Percentiles rank a stretch among this genome's conserved stretches.
These are phyloP conservation scores for Cyprinodon diabolis DNA, from an alignment of 2,797 vertebrate species.

Conservation along the genomic window DNA sequence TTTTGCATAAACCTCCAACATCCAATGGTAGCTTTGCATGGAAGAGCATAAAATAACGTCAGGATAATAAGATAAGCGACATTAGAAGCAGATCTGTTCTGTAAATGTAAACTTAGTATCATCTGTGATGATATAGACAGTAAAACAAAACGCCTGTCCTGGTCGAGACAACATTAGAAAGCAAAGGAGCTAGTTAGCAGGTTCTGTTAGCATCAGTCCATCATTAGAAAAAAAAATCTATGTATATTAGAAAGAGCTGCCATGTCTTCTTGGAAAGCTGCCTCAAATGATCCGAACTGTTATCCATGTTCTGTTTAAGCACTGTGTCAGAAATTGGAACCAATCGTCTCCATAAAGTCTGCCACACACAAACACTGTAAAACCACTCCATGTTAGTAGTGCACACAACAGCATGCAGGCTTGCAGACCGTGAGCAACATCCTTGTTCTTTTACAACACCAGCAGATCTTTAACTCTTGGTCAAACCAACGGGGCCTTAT, in stretches of 20 bases:
- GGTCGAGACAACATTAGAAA: too few relatives aligned
- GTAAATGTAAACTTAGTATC: too few relatives aligned
- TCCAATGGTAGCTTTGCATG: constrained; percentile 22
- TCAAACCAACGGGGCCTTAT: constrained; percentile 3
- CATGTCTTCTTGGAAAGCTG: neutral
- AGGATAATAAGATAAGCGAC: too few relatives aligned
- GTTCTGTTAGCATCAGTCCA: too few relatives aligned
- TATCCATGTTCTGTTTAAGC: neutral
- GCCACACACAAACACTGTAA: constrained; percentile 22
- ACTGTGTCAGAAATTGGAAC: neutral
- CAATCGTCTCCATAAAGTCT: constrained; percentile 8
- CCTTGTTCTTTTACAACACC: constrained; percentile 13
- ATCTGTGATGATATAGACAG: too few relatives aligned
- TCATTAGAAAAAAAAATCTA: too few relatives aligned
- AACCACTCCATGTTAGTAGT: constrained; percentile 57
- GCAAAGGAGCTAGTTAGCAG: too few relatives aligned
- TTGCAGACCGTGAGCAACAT: constrained; percentile 29
- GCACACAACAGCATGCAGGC: constrained; percentile 66
- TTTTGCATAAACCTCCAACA: constrained; percentile 25
- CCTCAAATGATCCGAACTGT: neutral
- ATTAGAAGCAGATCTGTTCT: too few relatives aligned
- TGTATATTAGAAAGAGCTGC: too few relatives aligned
- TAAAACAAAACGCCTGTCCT: too few relatives aligned
- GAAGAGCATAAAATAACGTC: constrained; percentile 46
- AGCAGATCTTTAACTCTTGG: constrained; percentile 2